Conservation (phyloP, 1,140 invertebrate species). For the Venturia canescens region DNA sequence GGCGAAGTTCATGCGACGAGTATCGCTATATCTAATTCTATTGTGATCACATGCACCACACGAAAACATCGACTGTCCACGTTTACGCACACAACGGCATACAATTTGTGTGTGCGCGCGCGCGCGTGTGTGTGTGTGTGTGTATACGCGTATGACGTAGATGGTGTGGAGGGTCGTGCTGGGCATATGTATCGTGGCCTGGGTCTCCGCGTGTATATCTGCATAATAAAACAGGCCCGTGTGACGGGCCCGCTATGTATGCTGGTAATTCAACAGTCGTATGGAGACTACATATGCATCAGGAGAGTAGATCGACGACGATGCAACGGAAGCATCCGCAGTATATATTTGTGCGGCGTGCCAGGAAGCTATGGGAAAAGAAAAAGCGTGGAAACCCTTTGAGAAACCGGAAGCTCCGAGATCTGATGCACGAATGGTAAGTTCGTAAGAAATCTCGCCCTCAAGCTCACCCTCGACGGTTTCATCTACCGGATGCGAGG, state of each 20-base stretch:
- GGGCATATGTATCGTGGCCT: constrained; percentile 53
- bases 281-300: constrained; percentile 56
- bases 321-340: constrained; percentile 63
- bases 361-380: constrained; percentile 44
- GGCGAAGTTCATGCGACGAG: background rate
- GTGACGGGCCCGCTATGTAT: constrained; percentile 60
- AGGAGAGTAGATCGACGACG: constrained; percentile 52
- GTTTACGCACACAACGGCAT: too few species aligned
- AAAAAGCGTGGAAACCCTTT: constrained; percentile 14
- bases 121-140: background rate
- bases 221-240: constrained; percentile 68
- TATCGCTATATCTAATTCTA: background rate
- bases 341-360: constrained; percentile 53
- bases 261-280: constrained; percentile 39
- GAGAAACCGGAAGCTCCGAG: constrained; percentile 32
- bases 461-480: background rate
- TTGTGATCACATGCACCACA: background rate
- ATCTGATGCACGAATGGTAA: background rate
- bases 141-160: constrained; percentile 9
- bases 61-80: too few species aligned
- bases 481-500: background rate
- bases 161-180: constrained; percentile 44
- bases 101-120: too few species aligned
- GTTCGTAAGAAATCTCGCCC: constrained; percentile 1
- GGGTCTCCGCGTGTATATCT: constrained; percentile 64